phyloP scores from a whole-genome alignment of 64 coral and sea anemone genomes.

The Actinia equina region DNA sequence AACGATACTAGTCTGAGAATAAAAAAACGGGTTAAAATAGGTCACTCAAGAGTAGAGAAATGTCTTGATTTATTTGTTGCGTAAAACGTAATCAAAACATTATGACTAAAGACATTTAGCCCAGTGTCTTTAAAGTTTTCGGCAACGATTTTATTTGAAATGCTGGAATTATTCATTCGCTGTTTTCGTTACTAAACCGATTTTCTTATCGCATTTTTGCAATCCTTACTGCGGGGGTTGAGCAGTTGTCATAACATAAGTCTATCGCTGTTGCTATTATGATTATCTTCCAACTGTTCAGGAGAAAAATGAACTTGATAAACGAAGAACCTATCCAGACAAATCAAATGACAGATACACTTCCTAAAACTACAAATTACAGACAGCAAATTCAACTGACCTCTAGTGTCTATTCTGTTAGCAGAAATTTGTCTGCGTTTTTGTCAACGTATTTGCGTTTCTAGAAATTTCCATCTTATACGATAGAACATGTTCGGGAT shows the following conservation, averaged over 20 bases:
- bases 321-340: background rate
- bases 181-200: background rate
- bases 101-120: too few species aligned
- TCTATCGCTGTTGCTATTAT: background rate
- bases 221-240: background rate
- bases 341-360: background rate
- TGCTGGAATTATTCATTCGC: too few species aligned
- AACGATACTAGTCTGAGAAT: conserved; percentile 78
- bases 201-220: background rate
- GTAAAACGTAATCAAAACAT: too few species aligned
- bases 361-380: background rate
- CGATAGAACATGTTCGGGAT: background rate
- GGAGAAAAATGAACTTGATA: background rate
- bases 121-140: too few species aligned
- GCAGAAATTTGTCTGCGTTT: background rate
- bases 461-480: background rate
- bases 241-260: background rate
- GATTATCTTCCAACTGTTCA: background rate
- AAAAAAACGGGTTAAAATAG: background rate
- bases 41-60: background rate
- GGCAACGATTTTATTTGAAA: too few species aligned
- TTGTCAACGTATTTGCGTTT: background rate
- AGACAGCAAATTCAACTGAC: background rate
- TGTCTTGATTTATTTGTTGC: too few species aligned
- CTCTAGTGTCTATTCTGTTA: background rate